Evolutionary conservation across 2,797 vertebrate species (phyloP).

Genomic region (Nothura maculosa): DNA sequence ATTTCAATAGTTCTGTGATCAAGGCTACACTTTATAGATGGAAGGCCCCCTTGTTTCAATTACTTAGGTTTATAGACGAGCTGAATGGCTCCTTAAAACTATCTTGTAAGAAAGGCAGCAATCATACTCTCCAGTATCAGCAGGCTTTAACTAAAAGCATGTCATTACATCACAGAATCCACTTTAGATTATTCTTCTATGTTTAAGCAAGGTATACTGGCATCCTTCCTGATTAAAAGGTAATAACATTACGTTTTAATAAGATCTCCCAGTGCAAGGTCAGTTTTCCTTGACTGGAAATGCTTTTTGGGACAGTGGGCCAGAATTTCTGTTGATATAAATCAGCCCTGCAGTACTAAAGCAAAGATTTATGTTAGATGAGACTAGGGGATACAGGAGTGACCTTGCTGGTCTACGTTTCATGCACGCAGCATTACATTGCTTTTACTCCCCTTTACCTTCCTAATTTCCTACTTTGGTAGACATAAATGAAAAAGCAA

Average conservation of each 20-base stretch:
- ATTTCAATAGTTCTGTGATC: neutral
- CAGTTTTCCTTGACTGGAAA: conserved; percentile 11
- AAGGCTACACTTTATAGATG: neutral
- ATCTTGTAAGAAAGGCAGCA: neutral
- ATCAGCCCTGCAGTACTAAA: neutral
- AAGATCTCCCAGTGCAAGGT: neutral
- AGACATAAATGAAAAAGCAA: neutral
- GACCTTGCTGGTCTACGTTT: neutral
- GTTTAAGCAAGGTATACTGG: neutral
- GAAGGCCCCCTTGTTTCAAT: conserved; percentile 6
- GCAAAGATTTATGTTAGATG: neutral
- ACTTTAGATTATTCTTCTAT: neutral
- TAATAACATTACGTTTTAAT: neutral
- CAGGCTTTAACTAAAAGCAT: neutral
- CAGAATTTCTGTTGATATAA: conserved; percentile 18
- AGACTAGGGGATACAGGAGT: neutral
- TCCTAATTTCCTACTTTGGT: neutral
- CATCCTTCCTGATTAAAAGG: conserved; percentile 39
- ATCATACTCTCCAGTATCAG: neutral
- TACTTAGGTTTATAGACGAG: neutral
- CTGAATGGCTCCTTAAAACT: neutral
- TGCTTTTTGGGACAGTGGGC: neutral
- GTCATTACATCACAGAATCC: neutral
- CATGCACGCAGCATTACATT: neutral
- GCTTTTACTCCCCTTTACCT: neutral